Base-by-base conservation (phyloP, 1,140 invertebrate genomes). In the Atta colombica region DNA sequence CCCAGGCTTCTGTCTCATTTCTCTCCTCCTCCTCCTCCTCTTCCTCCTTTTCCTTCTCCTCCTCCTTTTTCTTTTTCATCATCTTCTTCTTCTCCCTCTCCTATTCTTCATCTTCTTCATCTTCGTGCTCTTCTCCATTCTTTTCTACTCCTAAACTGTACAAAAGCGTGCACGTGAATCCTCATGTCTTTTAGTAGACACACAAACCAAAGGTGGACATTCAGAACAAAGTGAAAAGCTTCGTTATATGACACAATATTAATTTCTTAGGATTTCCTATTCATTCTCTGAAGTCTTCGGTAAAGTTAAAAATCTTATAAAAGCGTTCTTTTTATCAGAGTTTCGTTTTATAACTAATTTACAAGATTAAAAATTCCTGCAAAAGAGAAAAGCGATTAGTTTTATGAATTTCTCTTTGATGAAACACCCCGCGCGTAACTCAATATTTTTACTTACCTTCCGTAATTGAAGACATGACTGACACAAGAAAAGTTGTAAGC, bases 1-100 rank as follows among this genome's bases (percentile, higher is more conserved):
- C 88, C 92, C 92, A 86, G 61, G 77, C 86, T 68, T 90, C 87
- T 75, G 49, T 85, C 89, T 91, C 88, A 58, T 53, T 86, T 60
- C 63, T 31, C 31, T 84, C 35, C 55, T 49, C 53, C 31, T 84
- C 35, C 55, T 49, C 53, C 72, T 39, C 35, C 6, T 39, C 8
- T 8, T 39, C 35, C 1, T 14, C 55, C 10, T 14, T 35, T 16
- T 25, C 21, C 21, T 49, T 8, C 35, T 14, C 49, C 16, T 25
- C 21, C 21, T 49, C 0, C 35, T 0, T 25, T 25, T 18, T 2
- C 35, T 39, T 39, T 39, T 39, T 39, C 35, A 7, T 14, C 55
- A 14, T 14, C 49, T n/a, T 25, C 21, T n/a, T 25, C 21, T 49
- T 8, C 35, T 8, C 7, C 35, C 7, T 7, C 7, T 39, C 3